Base-by-base conservation (phyloP, 2,113 vertebrate species). In the Accipiter cooperii region DNA sequence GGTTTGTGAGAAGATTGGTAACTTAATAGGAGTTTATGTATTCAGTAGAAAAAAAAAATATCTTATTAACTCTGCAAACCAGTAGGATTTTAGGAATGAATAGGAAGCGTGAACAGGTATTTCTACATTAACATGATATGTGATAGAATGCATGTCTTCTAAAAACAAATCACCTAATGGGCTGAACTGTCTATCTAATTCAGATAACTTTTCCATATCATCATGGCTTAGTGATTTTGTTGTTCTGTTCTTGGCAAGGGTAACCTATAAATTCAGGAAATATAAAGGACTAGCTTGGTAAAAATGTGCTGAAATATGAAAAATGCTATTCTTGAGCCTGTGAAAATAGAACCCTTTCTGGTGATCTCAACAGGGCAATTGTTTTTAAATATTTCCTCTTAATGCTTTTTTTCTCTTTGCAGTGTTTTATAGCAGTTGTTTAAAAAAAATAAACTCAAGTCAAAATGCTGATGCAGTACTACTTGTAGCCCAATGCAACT, bases 381-480 rank as follows among this genome's bases (percentile, higher is more conserved):
- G 80, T 40, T 89, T 77, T 75, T 58, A 84, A 95, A 60, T 95
- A 91, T 65, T 95, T 86, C 4, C 33, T 34, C 36, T 14, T 38
- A 70, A 38, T 84, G 66, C 24, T 38, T 22, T 68, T 66, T 74
- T 90, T 78, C 36, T 82, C 44, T 85, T 82, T 86, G 47, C 42
- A 73, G n/a, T 68, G 29, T 60, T 95, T 90, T 94, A 83, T 33
- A 68, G 75, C 34, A 54, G 61, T 83, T 88, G 36, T 55, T 91
- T 61, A n/a, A 89, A 94, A 94, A 88, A 46, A 79, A 92, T 25
- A 84, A 95, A 57, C 34, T 71, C 8, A 28, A 84, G 51, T 90
- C 57, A 90, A 88, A 94, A 34, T 26, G 88, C 91, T 97, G 94
- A 96, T 89, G 68, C 36, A 29, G 61, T 74, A 38, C 38, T 83